Evolutionary conservation across 2,797 vertebrate genomes (phyloP).

Genomic region (Neomorphus geoffroyi): DNA sequence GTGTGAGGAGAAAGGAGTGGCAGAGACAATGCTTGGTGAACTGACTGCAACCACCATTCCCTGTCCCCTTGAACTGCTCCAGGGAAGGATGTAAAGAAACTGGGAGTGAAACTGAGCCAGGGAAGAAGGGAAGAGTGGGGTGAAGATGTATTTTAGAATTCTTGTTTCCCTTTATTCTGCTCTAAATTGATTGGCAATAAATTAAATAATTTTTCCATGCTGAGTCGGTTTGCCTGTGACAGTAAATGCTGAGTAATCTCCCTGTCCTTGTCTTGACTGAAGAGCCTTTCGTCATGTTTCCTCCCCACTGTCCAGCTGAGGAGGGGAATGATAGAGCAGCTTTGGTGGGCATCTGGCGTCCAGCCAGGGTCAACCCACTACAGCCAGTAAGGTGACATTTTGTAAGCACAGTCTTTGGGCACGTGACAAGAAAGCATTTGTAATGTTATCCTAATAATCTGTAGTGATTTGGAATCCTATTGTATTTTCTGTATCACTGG

Average conservation of each 20-base stretch:
- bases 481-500: conserved; percentile 35
- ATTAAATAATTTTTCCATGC: not conserved
- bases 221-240: no score
- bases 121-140: not conserved
- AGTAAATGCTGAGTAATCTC: no score
- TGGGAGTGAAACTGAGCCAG: not conserved
- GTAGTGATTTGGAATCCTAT: conserved; percentile 27
- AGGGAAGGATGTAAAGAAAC: no score
- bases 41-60: rapidly evolving
- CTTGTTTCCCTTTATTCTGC: not conserved
- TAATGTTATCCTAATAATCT: conserved; percentile 40
- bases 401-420: not conserved
- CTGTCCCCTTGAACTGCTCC: rapidly evolving
- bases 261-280: no score
- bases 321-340: not conserved
- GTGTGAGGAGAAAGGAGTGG: rapidly evolving
- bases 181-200: not conserved
- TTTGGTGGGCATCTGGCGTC: not conserved
- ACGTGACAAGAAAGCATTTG: not conserved
- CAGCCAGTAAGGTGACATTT: not conserved
- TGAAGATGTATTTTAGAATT: not conserved
- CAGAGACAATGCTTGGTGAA: not conserved
- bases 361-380: not conserved
- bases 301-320: not conserved
- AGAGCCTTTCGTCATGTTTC: not conserved